Conservation (phyloP, 2,113 vertebrate genomes). For the Entelurus aequoreus region DNA sequence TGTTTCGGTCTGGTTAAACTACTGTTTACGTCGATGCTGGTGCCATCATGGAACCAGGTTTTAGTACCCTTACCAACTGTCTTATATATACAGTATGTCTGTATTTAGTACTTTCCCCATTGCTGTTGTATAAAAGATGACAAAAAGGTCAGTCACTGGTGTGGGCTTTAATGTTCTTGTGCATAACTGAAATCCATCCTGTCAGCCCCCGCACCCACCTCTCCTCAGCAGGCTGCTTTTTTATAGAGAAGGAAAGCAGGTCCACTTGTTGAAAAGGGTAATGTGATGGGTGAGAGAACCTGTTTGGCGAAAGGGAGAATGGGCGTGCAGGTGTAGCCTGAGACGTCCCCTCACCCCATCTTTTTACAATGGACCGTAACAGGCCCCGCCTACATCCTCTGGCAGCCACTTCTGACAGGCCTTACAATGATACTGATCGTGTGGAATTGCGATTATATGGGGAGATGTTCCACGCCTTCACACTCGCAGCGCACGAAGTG, state of each 20-base stretch:
- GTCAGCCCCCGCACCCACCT: constrained; percentile 10
- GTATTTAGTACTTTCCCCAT: no score
- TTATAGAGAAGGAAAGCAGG: constrained; percentile 20
- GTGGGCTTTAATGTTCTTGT: constrained; percentile 20
- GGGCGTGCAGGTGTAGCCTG: constrained; percentile 37
- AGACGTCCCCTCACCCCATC: constrained; percentile 19
- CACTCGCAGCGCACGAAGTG: constrained; percentile 4
- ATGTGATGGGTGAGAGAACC: constrained; percentile 62
- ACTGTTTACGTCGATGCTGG: no score
- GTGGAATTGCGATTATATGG: constrained; percentile 50
- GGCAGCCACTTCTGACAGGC: constrained; percentile 53
- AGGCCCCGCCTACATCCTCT: constrained; percentile 33
- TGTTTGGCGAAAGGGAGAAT: constrained; percentile 49
- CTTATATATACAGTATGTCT: no score
- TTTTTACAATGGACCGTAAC: constrained; percentile 38
- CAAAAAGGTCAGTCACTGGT: constrained; percentile 17
- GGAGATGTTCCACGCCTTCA: constrained; percentile 36
- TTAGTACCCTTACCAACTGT: no score
- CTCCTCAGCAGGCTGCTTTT: constrained; percentile 35
- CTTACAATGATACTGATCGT: constrained; percentile 50
- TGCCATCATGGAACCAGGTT: no score
- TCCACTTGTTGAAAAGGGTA: constrained; percentile 34
- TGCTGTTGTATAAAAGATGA: no score
- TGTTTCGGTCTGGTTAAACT: no score
- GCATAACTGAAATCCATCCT: constrained; percentile 48